Base-by-base conservation (phyloP, 2,113 vertebrate species). In the Bufo gargarizans region DNA sequence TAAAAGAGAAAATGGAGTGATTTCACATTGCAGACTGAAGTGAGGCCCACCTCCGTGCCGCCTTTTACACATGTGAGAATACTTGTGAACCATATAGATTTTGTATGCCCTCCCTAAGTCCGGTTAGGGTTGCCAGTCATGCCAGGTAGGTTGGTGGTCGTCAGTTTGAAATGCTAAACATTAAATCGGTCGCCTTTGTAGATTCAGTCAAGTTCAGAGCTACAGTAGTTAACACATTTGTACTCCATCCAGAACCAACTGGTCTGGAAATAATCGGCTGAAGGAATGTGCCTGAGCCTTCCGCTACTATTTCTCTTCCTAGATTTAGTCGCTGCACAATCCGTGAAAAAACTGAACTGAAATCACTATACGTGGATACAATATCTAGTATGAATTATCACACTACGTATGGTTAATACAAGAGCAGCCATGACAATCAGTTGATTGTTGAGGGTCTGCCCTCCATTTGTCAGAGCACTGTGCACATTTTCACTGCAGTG, bases 121-220 rank as follows among this genome's bases (percentile, higher is more conserved):
- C 4, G 50, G 6, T 6, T 9, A 22, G 77, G 77, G 13, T 55
- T 14, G 53, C 22, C 53, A 80, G 55, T 56, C 22, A 59, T 43
- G 16, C 53, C 53, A 55, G 56, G 53, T 50, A 80, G 13, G 33
- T 59, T 59, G n/a, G n/a, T 4, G 12, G 13, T 49, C 47, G 5
- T 1, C 55, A 1, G 17, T 74, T 12, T 78, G 20, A 78, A 77
- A 77, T 16, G 20, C 14, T 16, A 22, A 80, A 45, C 14, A 45
- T 61, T 43, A 61, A 81, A 43, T 59, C 6, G 55, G 78, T 43
- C 78, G 22, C 22, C 33, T 43, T 19, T 45, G 78, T 81, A 47
- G 22, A 81, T 58, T 81, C 55, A 59, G 77, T 56, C 43, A 43
- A 47, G 71, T 59, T 80, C 72, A 76, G 78, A 81, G 55, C 78